Evolutionary conservation across 2,888 invertebrate species (phyloP), one percentile per base, ranked within the genome.

Genomic region (Linyphia triangularis): DNA sequence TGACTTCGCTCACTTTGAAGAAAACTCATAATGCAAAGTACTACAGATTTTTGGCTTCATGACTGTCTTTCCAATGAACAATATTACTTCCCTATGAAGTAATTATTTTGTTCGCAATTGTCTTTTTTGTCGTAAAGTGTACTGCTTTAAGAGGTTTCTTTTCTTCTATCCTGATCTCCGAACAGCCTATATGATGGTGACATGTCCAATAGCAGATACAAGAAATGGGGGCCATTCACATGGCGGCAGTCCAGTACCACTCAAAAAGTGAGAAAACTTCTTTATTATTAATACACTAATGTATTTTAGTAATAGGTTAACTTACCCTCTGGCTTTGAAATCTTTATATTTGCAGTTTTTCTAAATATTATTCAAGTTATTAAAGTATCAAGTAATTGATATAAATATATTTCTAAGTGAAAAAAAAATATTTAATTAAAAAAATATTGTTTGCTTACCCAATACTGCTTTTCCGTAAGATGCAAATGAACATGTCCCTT

Each of bases 171-270:
- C 72, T 88, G 73, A 79, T 73, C 82, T 88, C 77, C 94, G 96
- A 96, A 94, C 96, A 98, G 98, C 97, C 94, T 98, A 98, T 95
- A 97, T 97, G 95, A 97, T 98, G 97, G 98, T 98, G 95, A 97
- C 98, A 94, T 97, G 97, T 95, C 96, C 98, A 93, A 96, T 97
- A 93, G 97, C 97, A 92, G 97, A 98, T 94, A 95, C 97, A 92
- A 96, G 97, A 94, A 97, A 97, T 94, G 97, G 97, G 92, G 94
- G 94, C 92, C 94, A 94, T 93, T 93, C 94, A 95, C 95, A 91
- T 93, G 95, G 96, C 95, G 96, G 96, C 79, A 92, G 92, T 90
- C 96, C 97, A 96, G 96, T 98, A 96, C 97, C 97, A 96, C 96
- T 97, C 95, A 97, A 97, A 95, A 97, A 97, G 98, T 98, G 94